Percentiles rank a stretch among this genome's conserved stretches.
phyloP scores from a whole-genome alignment of 2,888 invertebrate species.

The Chrysolina americana region DNA sequence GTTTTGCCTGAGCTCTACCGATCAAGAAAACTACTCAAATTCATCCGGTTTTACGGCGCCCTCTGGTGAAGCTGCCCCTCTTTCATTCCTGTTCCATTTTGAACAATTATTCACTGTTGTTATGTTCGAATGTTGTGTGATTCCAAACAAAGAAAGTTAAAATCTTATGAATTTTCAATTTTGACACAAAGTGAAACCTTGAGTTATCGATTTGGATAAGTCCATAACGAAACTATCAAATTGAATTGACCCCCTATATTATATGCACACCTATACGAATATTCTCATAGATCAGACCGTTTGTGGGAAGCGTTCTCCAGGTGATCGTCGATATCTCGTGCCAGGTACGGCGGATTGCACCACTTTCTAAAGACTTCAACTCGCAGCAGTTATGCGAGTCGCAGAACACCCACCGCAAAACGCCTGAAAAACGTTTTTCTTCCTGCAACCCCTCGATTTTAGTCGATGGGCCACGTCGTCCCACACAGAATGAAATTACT shows the following conservation, averaged over 20 bases:
- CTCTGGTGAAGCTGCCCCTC: too few relatives aligned
- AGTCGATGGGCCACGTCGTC: background rate
- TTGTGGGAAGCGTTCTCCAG: conserved; percentile 37
- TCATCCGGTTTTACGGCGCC: too few relatives aligned
- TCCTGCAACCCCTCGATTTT: conserved; percentile 18
- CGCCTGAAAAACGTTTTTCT: conserved; percentile 33
- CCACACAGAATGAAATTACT: too few relatives aligned
- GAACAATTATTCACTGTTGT: too few relatives aligned
- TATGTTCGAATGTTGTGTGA: too few relatives aligned
- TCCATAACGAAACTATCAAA: background rate
- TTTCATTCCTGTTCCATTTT: too few relatives aligned
- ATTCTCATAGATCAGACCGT: conserved; percentile 27
- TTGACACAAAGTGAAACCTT: background rate
- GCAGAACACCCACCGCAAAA: conserved; percentile 43
- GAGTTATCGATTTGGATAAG: background rate
- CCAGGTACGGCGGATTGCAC: conserved; percentile 62
- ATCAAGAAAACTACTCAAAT: too few relatives aligned
- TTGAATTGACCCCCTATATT: conserved; percentile 7
- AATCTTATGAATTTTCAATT: background rate
- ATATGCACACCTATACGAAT: conserved; percentile 18
- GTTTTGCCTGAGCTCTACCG: too few relatives aligned
- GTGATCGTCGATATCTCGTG: conserved; percentile 66
- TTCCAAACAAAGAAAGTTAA: too few relatives aligned
- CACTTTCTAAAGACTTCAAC: conserved; percentile 42
- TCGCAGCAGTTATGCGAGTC: conserved; percentile 33